Evolutionary conservation across 2,113 vertebrate genomes (phyloP).

Genomic region (Lycaon pictus): DNA sequence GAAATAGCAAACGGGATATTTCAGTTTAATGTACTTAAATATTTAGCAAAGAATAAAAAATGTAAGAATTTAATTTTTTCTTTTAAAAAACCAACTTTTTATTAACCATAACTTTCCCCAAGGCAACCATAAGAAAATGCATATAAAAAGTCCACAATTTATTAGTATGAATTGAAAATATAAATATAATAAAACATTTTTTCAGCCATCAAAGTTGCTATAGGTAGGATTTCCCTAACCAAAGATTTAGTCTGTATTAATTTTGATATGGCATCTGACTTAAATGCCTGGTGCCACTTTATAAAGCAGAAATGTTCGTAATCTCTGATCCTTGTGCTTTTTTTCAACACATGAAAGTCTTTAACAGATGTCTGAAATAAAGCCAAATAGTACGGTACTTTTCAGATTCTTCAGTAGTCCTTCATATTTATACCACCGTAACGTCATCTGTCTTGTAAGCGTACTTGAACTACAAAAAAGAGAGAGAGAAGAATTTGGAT

Average conservation of each 20-base stretch:
- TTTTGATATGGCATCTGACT: constrained; percentile 15
- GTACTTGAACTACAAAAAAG: constrained; percentile 86
- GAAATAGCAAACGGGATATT: constrained; percentile 49
- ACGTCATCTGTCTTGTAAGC: constrained; percentile 86
- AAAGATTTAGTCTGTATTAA: constrained; percentile 38
- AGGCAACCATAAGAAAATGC: constrained; percentile 11
- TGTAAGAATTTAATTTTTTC: neutral
- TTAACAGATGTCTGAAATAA: constrained; percentile 73
- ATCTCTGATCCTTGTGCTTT: neutral
- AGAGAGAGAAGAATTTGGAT: constrained; percentile 80
- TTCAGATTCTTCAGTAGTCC: constrained; percentile 85
- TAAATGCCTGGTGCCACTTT: neutral
- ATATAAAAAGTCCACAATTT: constrained; percentile 44
- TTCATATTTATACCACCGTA: constrained; percentile 88
- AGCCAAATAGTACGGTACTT: constrained; percentile 77
- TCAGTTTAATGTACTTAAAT: neutral
- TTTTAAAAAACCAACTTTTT: constrained; percentile 64
- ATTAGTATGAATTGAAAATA: constrained; percentile 62
- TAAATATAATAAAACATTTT: constrained; percentile 52
- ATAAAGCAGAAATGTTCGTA: constrained; percentile 52
- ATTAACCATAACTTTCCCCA: constrained; percentile 48
- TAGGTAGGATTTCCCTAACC: constrained; percentile 17
- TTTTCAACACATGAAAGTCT: constrained; percentile 39
- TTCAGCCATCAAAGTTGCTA: neutral
- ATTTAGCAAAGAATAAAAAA: constrained; percentile 26